These are phyloP conservation scores for Lepus americanus DNA, from an alignment of 2,113 vertebrate species.

Conservation along the genomic window DNA sequence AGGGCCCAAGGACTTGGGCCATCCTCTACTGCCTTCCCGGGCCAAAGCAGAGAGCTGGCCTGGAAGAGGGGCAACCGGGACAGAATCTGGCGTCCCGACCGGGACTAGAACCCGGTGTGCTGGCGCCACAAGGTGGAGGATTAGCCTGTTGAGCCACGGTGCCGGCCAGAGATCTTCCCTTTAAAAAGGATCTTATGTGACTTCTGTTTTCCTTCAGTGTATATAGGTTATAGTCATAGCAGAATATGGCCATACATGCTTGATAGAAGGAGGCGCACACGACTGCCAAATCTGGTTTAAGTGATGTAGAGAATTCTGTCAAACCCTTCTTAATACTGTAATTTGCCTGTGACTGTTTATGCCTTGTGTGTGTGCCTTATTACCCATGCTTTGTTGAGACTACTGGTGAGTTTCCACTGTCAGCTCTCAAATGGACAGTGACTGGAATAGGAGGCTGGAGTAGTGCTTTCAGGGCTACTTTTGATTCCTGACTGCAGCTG, in stretches of 20 bases:
- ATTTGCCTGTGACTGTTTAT: neutral
- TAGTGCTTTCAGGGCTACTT: neutral
- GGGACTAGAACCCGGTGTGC: no score
- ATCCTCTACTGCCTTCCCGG: no score
- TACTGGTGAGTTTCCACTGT: slow-evolving; percentile 64
- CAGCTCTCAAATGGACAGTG: neutral
- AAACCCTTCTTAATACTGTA: neutral
- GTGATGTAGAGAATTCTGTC: neutral
- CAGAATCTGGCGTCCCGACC: no score
- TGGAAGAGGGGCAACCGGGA: no score
- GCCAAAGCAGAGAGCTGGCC: no score
- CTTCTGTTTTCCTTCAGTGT: neutral
- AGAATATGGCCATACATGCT: neutral
- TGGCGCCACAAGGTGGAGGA: no score
- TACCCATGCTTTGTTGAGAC: slow-evolving; percentile 12
- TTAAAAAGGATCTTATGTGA: neutral
- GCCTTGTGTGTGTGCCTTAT: neutral
- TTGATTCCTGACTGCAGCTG: slow-evolving; percentile 6
- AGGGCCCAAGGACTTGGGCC: no score
- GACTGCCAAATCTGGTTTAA: neutral
- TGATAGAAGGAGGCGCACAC: neutral
- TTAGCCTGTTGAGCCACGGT: no score
- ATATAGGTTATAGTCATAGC: neutral
- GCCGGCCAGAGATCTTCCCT: neutral
- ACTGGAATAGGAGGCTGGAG: neutral